Conservation (phyloP, 2,113 vertebrate species). For the Pao palembangensis region DNA sequence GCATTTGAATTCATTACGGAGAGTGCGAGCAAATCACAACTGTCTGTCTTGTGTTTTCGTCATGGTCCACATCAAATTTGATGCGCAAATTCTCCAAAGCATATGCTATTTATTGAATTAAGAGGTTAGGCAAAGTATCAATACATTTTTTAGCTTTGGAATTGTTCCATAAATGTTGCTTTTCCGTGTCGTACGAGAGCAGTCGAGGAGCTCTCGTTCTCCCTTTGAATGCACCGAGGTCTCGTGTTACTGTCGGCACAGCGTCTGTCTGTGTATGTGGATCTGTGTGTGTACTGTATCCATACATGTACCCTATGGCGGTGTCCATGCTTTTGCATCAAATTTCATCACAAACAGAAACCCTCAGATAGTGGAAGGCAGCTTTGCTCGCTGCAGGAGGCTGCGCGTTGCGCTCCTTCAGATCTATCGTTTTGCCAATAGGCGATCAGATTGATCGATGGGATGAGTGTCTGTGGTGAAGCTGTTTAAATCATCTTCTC, state of each 20-base stretch:
- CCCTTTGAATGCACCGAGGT: slow-evolving; percentile 37
- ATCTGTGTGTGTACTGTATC: slow-evolving; percentile 31
- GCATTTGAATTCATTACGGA: slow-evolving; percentile 59
- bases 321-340: slow-evolving; percentile 64
- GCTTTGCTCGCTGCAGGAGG: slow-evolving; percentile 11
- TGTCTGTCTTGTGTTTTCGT: slow-evolving; percentile 46
- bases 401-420: slow-evolving; percentile 28
- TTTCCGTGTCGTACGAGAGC: slow-evolving; percentile 23
- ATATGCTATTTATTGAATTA: slow-evolving; percentile 22
- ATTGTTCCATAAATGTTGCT: slow-evolving; percentile 22
- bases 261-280: slow-evolving; percentile 19
- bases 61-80: slow-evolving; percentile 43
- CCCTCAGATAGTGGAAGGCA: slow-evolving; percentile 5
- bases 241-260: slow-evolving; percentile 33
- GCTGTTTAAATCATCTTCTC: slow-evolving; percentile 46
- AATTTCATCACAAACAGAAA: slow-evolving; percentile 68
- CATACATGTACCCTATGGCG: slow-evolving; percentile 43
- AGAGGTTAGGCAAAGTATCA: slow-evolving; percentile 16
- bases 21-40: slow-evolving; percentile 48
- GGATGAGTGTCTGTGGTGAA: slow-evolving; percentile 45
- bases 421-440: slow-evolving; percentile 59
- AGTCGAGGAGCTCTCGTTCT: slow-evolving; percentile 33
- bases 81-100: slow-evolving; percentile 34
- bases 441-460: slow-evolving; percentile 65
- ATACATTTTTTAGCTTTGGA: slow-evolving; percentile 4